Evolutionary conservation across 2,888 invertebrate species (phyloP).

Genomic region (Scrobipalpa costella): DNA sequence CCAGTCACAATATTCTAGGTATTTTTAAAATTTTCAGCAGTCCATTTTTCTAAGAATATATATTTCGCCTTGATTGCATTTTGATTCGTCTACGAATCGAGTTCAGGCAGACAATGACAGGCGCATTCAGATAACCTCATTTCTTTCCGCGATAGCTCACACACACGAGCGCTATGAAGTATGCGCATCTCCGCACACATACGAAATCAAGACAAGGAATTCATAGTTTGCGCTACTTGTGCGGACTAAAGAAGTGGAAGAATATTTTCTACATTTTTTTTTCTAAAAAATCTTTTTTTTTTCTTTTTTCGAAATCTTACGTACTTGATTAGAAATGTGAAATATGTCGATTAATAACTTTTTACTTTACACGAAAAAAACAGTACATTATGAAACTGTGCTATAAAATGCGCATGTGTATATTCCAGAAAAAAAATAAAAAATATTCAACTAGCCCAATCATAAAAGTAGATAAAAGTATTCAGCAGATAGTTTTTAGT

Average conservation of each 20-base stretch:
- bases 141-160: slow-evolving; percentile 74
- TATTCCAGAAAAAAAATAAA: background rate
- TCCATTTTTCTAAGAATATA: too few species aligned
- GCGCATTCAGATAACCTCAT: slow-evolving; percentile 78
- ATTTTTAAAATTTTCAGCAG: too few species aligned
- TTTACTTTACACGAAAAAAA: background rate
- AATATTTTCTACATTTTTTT: too few species aligned
- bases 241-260: background rate
- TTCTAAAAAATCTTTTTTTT: too few species aligned
- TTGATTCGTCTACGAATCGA: slow-evolving; percentile 46
- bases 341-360: background rate
- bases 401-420: background rate
- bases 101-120: slow-evolving; percentile 71
- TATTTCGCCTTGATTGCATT: background rate
- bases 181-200: slow-evolving; percentile 5
- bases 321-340: background rate
- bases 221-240: slow-evolving; percentile 6
- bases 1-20: too few species aligned
- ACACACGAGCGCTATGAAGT: slow-evolving; percentile 42
- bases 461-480: background rate
- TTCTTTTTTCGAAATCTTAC: too few species aligned
- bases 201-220: slow-evolving; percentile 11
- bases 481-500: slow-evolving; percentile 1
- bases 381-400: background rate
- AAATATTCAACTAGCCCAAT: background rate